These are phyloP conservation scores for Capromys pilorides DNA, from an alignment of 2,797 vertebrate species.

Conservation along the genomic window DNA sequence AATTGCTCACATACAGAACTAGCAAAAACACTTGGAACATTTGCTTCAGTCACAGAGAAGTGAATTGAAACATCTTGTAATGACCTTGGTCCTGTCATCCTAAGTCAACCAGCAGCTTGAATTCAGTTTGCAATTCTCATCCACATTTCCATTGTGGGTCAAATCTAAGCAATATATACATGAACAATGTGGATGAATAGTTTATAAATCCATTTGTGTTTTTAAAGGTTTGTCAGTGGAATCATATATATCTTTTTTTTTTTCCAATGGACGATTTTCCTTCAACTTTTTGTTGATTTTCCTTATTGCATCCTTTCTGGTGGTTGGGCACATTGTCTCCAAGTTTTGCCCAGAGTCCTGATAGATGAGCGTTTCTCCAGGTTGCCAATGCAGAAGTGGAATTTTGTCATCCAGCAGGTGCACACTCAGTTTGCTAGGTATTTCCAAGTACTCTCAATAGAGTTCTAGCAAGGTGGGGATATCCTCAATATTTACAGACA, in stretches of 20 bases:
- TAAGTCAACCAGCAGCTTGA: not conserved
- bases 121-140: rapidly evolving
- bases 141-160: rapidly evolving
- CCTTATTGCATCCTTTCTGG: too few relatives aligned
- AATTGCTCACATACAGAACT: rapidly evolving
- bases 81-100: rapidly evolving
- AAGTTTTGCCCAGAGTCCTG: rapidly evolving
- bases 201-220: rapidly evolving
- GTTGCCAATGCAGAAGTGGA: rapidly evolving
- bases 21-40: rapidly evolving
- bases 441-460: not conserved
- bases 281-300: rapidly evolving
- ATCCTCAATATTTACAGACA: not conserved
- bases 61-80: too few relatives aligned
- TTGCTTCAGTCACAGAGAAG: rapidly evolving
- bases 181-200: rapidly evolving
- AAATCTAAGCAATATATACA: rapidly evolving
- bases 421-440: not conserved
- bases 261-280: not conserved
- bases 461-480: not conserved
- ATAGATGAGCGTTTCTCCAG: too few relatives aligned
- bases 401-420: rapidly evolving
- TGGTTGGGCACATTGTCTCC: rapidly evolving
- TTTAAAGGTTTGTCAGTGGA: not conserved
- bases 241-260: rapidly evolving